Evolutionary conservation across 2,797 vertebrate genomes (phyloP), one percentile per base, ranked within the genome.

Genomic region (Gallinago nigripennis): DNA sequence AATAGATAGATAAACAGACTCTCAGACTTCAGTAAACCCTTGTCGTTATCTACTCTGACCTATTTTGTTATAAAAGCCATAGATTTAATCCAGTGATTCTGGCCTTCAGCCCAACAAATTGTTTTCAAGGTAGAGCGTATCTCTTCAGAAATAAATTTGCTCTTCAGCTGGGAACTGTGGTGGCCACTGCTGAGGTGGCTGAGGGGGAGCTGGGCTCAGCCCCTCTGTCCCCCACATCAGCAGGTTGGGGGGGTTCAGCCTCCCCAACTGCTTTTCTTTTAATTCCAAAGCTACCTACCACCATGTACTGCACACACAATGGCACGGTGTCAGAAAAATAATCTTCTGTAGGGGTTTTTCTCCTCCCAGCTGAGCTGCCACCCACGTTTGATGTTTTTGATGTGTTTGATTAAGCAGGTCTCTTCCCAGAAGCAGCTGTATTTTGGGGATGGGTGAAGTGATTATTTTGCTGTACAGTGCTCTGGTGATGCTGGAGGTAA

Each of bases 171-270:
- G 12, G 41, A 27, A 31, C 21, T 31, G 51, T 12, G 17, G 51
- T 54, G 28, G 17, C 11, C 28, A 8, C 28, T 53, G 28, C 46
- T 48, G 46, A 53, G 60, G 48, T 41, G 57, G 75, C 45, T 48
- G 69, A 23, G 41, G 33, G n/a, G 8, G 9, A 14, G 30, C 21
- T 10, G 17, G 27, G 17, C 76, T 76, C 33, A 28, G 33, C 37
- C 37, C 4, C 1, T n/a, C 77, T 63, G 27, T 57, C 46, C 57
- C 9, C 3, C 1, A 0, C n/a, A n/a, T 54, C 24, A n/a, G 46
- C 15, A 63, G 78, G 86, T 58, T 9, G 27, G 8, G 37, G 33
- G 16, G 15, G 9, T 88, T 84, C 12, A 16, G 60, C 19, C 46
- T 69, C n/a, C 39, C 43, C n/a, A 19, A 2, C 11, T 15, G 25